Percentiles rank a stretch among this genome's conserved stretches.
Conservation (phyloP, 2,888 invertebrate genomes). For the Scaptomyza polygonia region DNA sequence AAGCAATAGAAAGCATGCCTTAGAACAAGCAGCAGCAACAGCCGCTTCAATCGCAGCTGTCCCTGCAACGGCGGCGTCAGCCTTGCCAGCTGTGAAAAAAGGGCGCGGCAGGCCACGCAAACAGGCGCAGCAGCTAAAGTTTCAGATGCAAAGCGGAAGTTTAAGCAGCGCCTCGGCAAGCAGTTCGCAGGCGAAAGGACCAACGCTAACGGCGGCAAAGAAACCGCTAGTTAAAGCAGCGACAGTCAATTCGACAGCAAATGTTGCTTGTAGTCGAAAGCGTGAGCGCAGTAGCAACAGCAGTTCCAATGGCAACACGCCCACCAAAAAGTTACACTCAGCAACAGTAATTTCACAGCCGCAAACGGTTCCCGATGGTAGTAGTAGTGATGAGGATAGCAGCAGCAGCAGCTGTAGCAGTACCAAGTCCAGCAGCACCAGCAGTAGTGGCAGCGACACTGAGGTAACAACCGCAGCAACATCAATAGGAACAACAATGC, state of each 20-base stretch:
- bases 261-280: conserved; percentile 74
- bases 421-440: conserved; percentile 33
- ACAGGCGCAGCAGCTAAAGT: conserved; percentile 54
- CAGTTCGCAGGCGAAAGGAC: conserved; percentile 79
- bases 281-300: conserved; percentile 75
- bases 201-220: conserved; percentile 81
- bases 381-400: conserved; percentile 62
- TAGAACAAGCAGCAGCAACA: conserved; percentile 27
- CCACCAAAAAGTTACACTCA: conserved; percentile 74
- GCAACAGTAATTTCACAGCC: conserved; percentile 22
- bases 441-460: conserved; percentile 25
- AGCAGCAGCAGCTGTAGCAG: conserved; percentile 53
- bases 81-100: conserved; percentile 73
- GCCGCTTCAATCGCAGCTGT: conserved; percentile 20
- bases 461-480: conserved; percentile 12
- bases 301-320: conserved; percentile 65
- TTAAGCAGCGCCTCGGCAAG: conserved; percentile 76
- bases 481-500: conserved; percentile 32
- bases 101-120: conserved; percentile 85
- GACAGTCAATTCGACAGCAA: conserved; percentile 33
- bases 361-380: conserved; percentile 45
- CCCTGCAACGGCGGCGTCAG: conserved; percentile 35
- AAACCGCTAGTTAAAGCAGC: conserved; percentile 71
- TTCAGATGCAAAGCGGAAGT: conserved; percentile 66
- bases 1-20: conserved; percentile 48